Conservation (phyloP, 2,797 vertebrate genomes). For the Zenarchopterus dispar region DNA sequence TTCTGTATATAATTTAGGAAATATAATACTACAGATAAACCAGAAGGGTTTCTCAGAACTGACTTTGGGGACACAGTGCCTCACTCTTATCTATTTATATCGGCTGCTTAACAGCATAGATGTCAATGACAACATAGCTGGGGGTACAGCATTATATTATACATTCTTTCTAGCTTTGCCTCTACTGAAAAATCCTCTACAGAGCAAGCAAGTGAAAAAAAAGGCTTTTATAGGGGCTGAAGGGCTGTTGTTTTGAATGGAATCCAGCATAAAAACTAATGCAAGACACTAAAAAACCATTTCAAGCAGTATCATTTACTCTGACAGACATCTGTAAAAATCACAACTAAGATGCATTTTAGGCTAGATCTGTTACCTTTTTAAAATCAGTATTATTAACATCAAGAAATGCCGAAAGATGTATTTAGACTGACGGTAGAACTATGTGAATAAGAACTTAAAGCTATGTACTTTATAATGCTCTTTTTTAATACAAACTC, state of each 20-base stretch:
- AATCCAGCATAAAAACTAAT: not conserved
- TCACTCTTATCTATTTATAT: not conserved
- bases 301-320: not conserved
- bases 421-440: no score
- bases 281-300: not conserved
- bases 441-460: no score
- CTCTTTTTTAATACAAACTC: not conserved
- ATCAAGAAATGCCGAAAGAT: not conserved
- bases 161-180: not conserved
- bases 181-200: not conserved
- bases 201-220: not conserved
- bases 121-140: not conserved
- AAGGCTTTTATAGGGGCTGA: no score
- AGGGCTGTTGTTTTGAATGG: not conserved
- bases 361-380: no score
- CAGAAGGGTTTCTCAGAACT: not conserved
- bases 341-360: not conserved
- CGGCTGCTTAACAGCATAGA: not conserved
- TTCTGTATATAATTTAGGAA: not conserved
- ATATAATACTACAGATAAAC: not conserved
- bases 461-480: not conserved
- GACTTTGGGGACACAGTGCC: not conserved
- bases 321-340: not conserved
- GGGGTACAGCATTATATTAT: no score
- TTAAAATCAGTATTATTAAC: not conserved